Base-by-base conservation (phyloP, 2,888 invertebrate species). In the Zaprionus obscuricornis region DNA sequence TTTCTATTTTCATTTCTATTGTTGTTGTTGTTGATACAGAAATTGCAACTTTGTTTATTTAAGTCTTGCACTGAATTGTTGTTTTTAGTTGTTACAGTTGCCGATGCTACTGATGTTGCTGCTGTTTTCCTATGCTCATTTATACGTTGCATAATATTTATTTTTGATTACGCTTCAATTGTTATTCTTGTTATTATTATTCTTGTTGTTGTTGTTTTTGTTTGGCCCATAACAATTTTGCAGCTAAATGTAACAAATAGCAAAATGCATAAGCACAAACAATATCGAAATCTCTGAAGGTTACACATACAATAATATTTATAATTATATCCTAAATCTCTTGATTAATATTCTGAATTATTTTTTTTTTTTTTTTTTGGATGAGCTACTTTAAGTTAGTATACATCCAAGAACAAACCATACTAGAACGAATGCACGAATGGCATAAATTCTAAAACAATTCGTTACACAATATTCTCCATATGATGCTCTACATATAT, bases 1-100 rank as follows among this genome's bases (percentile, higher is more conserved):
- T 66, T 60, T 54, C 33, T 62, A 56, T 74, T 78, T 69, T 54
- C 52, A 50, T 69, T 76, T 78, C 66, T 79, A 55, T 71, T 66
- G 49, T 72, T 72, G 56, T 62, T 62, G 22, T 16, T 17, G 46
- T 10, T 52, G 36, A 11, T 56, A 54, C 59, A 79, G 69, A 66
- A 77, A 74, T 66, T 69, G 85, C 72, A 66, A 82, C 79, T 69
- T 82, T 79, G 85, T 79, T 79, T 71, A 74, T 65, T 74, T 78
- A 77, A 82, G 52, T 58, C 49, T 29, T 64, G 40, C 22, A 11
- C 24, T 8, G 26, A 16, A 7, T 22, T 50, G 31, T 42, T 52
- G 40, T 46, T 37, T 4, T 37, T 31, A 3, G 10, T 54, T 27
- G 17, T 17, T 46, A 40, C 45, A 39, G 37, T 43, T 27, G 7